These are phyloP conservation scores for Tilapia sparmanii DNA, from an alignment of 2,113 vertebrate genomes.

Conservation along the genomic window DNA sequence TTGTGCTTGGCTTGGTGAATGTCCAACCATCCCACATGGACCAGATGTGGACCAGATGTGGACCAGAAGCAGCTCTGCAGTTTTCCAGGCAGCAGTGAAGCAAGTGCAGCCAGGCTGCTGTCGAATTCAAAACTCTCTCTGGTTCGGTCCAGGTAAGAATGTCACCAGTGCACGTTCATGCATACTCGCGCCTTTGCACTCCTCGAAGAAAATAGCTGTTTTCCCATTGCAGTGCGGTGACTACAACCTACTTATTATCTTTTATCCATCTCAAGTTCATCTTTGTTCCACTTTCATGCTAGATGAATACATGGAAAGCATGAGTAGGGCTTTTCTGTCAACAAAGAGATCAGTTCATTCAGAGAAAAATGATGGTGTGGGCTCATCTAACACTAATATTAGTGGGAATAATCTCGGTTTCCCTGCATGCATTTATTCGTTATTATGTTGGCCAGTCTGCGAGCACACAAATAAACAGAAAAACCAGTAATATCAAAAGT, in stretches of 20 bases:
- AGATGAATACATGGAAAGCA: background rate
- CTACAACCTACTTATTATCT: background rate
- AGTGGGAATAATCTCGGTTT: background rate
- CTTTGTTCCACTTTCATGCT: background rate
- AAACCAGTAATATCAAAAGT: background rate
- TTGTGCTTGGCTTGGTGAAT: slow-evolving; percentile 41
- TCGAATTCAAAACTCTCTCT: background rate
- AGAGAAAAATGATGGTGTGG: background rate
- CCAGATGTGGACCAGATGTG: slow-evolving; percentile 63
- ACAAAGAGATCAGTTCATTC: background rate
- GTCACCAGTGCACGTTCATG: background rate
- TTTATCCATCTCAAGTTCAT: background rate
- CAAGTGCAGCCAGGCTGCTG: slow-evolving; percentile 23
- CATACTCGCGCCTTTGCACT: background rate
- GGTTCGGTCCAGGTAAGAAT: background rate
- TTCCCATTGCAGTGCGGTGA: background rate
- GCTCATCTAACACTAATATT: background rate
- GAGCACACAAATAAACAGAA: background rate
- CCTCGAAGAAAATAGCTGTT: background rate
- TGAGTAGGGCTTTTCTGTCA: background rate
- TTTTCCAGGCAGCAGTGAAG: background rate
- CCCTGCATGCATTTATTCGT: background rate
- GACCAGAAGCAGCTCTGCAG: slow-evolving; percentile 44
- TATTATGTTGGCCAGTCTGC: background rate
- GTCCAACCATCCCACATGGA: slow-evolving; percentile 41